These are phyloP conservation scores for Lithobates pipiens DNA, from an alignment of 2,797 vertebrate species.

Conservation along the genomic window DNA sequence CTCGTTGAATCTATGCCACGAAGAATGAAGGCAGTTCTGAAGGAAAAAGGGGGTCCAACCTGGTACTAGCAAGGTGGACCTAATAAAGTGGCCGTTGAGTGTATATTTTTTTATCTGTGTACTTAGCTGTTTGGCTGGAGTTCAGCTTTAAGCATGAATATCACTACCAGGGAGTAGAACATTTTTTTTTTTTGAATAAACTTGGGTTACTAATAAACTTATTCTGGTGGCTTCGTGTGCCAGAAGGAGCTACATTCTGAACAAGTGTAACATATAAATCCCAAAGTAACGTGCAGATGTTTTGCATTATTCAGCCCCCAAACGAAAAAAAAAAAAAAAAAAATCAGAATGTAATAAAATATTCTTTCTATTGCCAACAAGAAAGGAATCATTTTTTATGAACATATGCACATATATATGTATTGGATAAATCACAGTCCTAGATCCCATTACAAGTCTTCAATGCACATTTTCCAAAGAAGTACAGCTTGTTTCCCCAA, in stretches of 20 bases:
- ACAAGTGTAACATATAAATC: conserved; percentile 69
- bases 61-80: no score
- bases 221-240: conserved; percentile 28
- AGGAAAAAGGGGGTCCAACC: no score
- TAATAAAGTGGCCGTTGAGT: no score
- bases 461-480: conserved; percentile 54
- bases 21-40: no score
- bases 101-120: no score
- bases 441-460: conserved; percentile 48
- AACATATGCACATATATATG: conserved; percentile 61
- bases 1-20: no score
- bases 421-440: conserved; percentile 59
- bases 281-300: conserved; percentile 69
- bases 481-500: conserved; percentile 49
- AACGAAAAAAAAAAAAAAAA: conserved; percentile 51
- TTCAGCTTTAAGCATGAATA: no score
- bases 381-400: conserved; percentile 65
- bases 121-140: no score
- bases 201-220: conserved; percentile 41
- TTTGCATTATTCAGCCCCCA: conserved; percentile 67
- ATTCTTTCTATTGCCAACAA: conserved; percentile 61
- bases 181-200: neutral
- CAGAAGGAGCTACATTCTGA: conserved; percentile 49
- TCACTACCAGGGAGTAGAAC: neutral
- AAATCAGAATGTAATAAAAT: conserved; percentile 71